Percentiles rank a stretch among this genome's conserved stretches.
These are phyloP conservation scores for Himalopsyche anomala DNA, from an alignment of 2,888 invertebrate species.

Conservation along the genomic window DNA sequence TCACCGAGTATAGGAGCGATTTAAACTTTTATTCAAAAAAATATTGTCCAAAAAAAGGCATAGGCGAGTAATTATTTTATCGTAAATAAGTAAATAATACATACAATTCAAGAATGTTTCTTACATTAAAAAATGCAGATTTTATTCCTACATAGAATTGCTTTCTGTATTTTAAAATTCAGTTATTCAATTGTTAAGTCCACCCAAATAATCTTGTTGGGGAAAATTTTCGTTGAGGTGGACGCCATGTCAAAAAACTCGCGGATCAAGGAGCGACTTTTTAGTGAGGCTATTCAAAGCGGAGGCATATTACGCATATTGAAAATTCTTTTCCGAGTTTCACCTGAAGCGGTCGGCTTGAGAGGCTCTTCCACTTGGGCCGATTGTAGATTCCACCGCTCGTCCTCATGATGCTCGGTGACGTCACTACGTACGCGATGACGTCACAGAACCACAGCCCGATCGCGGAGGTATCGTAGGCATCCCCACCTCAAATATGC, in stretches of 20 bases:
- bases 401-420: constrained; percentile 8
- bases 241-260: constrained; percentile 7
- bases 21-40: no score
- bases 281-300: not conserved
- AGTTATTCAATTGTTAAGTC: not conserved
- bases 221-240: constrained; percentile 17
- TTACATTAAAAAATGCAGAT: no score
- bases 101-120: no score
- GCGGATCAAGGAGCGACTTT: constrained; percentile 31
- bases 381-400: constrained; percentile 17
- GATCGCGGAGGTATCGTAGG: not conserved
- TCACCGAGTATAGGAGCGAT: no score
- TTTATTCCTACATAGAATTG: not conserved
- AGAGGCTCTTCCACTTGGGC: constrained; percentile 35
- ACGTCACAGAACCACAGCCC: not conserved
- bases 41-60: no score
- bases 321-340: constrained; percentile 12
- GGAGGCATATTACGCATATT: constrained; percentile 13
- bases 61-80: no score
- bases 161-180: not conserved
- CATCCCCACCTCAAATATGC: not conserved
- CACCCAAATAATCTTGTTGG: not conserved
- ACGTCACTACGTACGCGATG: not conserved
- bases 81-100: no score
- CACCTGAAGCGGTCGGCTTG: constrained; percentile 9